Evolutionary conservation across 2,113 vertebrate species (phyloP), one percentile per base, ranked within the genome.

Genomic region (Opisthocomus hoazin): DNA sequence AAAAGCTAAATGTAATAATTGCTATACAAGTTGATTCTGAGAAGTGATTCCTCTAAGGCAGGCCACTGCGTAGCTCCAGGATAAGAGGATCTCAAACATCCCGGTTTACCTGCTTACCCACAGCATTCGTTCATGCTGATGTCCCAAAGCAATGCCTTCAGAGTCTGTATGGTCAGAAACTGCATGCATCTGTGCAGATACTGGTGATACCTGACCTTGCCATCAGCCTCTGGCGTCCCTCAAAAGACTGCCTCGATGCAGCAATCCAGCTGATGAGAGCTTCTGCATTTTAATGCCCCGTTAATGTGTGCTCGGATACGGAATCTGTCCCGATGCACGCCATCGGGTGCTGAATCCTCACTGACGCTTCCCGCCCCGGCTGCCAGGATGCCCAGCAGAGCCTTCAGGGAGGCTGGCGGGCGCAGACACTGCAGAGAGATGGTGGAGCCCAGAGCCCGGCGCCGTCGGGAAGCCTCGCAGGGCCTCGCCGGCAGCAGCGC

Each of bases 1-100:
- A 76, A 90, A 92, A 75, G 32, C 29, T 80, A 75, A 70, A 83
- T 58, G 53, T 29, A 83, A 12, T 63, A 95, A 94, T 65, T 92
- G 30, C 29, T 78, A 68, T 81, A 70, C 71, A 37, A 51, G 43
- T 11, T 81, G 68, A 90, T 89, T 84, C 75, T 74, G 39, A 51
- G 30, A 81, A 56, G 37, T 45, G 46, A 75, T 90, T 89, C 23
- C 57, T 87, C 30, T 39, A 41, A 88, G 46, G 51, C 18, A 77
- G 37, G 20, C 83, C 6, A 8, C 51, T 86, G 14, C 26, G 1
- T 73, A 80, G 39, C 61, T 95, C 23, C 37, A 48, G 50, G n/a
- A 91, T 85, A 57, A 87, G 20, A 54, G 9, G 5, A 15, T 61
- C 23, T 76, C 45, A 53, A 81, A 63, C 29, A 86, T 61, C 32